Percentiles rank a stretch among this genome's conserved stretches.
phyloP scores from a whole-genome alignment of 2,888 invertebrate species.

The Ferrisia virgata region DNA sequence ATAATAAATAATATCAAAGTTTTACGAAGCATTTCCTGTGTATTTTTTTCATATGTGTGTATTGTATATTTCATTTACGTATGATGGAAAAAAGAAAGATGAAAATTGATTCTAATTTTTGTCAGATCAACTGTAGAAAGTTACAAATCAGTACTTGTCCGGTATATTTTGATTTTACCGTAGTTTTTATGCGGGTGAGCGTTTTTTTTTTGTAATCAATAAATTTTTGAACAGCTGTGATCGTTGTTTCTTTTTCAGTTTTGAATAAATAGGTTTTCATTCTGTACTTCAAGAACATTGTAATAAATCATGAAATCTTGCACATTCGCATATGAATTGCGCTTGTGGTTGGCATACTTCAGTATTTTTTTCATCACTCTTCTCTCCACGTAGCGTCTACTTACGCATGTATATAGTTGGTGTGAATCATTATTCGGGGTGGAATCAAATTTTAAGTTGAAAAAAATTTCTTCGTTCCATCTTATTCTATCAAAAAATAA shows the following conservation, averaged over 20 bases:
- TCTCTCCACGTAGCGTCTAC: too few relatives aligned
- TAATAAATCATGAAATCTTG: neutral
- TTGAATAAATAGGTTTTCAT: neutral
- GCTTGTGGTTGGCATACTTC: too few relatives aligned
- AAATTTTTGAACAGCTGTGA: neutral
- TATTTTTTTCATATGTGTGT: neutral
- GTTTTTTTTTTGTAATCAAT: neutral
- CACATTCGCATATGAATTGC: neutral
- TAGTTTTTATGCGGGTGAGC: neutral
- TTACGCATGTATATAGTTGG: too few relatives aligned
- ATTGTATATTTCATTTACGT: neutral
- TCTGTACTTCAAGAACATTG: neutral
- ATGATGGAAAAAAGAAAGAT: neutral
- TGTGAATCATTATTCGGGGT: too few relatives aligned
- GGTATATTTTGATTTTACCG: neutral
- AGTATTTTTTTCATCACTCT: too few relatives aligned
- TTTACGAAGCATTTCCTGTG: neutral
- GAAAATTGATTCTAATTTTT: neutral
- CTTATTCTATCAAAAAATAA: too few relatives aligned
- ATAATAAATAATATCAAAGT: constrained; percentile 26
- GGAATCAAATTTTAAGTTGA: too few relatives aligned
- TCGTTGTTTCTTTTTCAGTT: neutral
- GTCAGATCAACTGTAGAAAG: neutral
- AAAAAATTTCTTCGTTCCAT: too few relatives aligned
- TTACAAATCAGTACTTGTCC: neutral